Evolutionary conservation across 2,797 vertebrate genomes (phyloP), one percentile per base, ranked within the genome.

Genomic region (Aphelocoma californica): DNA sequence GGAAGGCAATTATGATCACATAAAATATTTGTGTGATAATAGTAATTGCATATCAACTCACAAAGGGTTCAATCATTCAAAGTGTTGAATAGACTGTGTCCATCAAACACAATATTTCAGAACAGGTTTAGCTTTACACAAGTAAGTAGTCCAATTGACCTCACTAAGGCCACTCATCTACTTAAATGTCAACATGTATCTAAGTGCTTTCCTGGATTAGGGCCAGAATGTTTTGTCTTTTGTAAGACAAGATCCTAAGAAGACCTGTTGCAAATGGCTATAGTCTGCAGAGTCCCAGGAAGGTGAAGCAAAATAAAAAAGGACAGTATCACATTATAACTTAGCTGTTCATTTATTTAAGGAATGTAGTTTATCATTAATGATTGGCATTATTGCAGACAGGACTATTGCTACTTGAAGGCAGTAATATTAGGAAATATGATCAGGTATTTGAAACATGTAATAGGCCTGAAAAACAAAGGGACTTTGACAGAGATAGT

Each of bases 111-210:
- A 95, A 18, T 89, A 91, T 93, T 95, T 96, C 75, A 90, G 91
- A 73, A 29, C 50, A 57, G 82, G 66, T 91, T 97, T 95, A 93
- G 81, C 71, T 91, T 96, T 92, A 91, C 90, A 92, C 77, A 80
- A 94, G 34, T 90, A 91, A 91, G 91, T 92, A 83, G 91, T 75
- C 87, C 91, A 83, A 88, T 86, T 93, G 96, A 96, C 94, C 95
- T 96, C 90, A 67, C 80, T 84, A 92, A 81, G 93, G 91, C 91
- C 94, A 86, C 92, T 96, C 92, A 84, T 91, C 95, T 92, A 75
- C 91, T 96, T 95, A 90, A 95, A 96, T 93, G 95, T 97, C 94
- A 97, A 94, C 96, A 96, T 92, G 88, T 86, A 92, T 91, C 94
- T 96, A 96, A 97, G 94, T 97, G 94, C 92, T 96, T 96, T 96